Base-by-base conservation (phyloP, 2,888 invertebrate species). In the Standfussiana lucernea region DNA sequence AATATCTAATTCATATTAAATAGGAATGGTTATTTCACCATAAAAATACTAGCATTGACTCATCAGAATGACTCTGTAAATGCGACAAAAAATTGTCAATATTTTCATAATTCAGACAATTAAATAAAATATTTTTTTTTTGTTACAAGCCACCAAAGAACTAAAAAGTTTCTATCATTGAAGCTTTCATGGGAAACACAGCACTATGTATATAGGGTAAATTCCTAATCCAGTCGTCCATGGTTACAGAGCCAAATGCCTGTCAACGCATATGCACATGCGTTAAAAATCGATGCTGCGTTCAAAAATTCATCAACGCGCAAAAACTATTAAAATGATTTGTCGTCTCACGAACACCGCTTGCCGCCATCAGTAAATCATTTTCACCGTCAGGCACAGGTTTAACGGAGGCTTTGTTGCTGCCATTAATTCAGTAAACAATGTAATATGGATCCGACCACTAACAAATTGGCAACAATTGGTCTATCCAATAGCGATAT, bases 391-490 rank as follows among this genome's bases (percentile, higher is more conserved):
- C 87, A 88, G 78, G 85, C 84, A 82, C 87, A 87, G 86, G 86
- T 85, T 86, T 79, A 78, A 86, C 82, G 76, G 72, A 80, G 78
- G 87, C 86, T 87, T 85, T 81, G 88, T 86, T 88, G 81, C 79
- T 72, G 85, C 87, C 84, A 92, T 93, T 91, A 90, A 92, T 92
- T 91, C 83, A 84, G 88, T 90, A 90, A 90, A 89, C 91, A 89
- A 92, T 89, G 90, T 90, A 89, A 90, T 91, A 89, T 89, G 86
- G 89, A 88, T 86, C 84, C 81, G 80, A 87, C 90, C 92, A 85
- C 91, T 91, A 92, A 93, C 91, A 93, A 93, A 93, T 93, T 89
- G 92, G 86, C 64, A 88, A 90, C 92, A 90, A 92, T 92, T 92
- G 90, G 83, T 88, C 83, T 84, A 82, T 88, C 85, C 88, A 86